These are phyloP conservation scores for Perodicticus potto DNA, from an alignment of 2,797 vertebrate species.

Conservation along the genomic window DNA sequence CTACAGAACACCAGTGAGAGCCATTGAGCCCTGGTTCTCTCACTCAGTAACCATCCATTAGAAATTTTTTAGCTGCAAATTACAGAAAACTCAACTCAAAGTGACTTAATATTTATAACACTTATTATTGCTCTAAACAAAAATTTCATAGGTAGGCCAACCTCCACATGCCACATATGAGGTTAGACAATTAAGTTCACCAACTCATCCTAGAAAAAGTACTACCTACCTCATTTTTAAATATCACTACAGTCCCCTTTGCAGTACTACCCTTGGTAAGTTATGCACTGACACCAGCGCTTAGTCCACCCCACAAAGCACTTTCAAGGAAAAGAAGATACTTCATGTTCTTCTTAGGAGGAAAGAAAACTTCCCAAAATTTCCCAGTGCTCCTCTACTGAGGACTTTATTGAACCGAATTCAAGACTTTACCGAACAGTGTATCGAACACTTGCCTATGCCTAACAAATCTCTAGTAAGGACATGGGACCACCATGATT, in stretches of 20 bases:
- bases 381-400: not conserved
- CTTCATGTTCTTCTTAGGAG: not conserved
- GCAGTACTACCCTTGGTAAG: no score
- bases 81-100: not conserved
- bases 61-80: not conserved
- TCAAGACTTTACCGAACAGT: not conserved
- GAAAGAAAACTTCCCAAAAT: conserved; percentile 6
- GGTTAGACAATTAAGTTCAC: not conserved
- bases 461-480: conserved; percentile 3
- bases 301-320: no score
- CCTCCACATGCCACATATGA: not conserved
- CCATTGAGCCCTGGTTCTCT: not conserved
- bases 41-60: not conserved
- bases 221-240: no score
- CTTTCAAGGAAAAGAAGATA: not conserved
- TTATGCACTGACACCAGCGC: no score
- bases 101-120: not conserved
- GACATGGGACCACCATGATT: not conserved
- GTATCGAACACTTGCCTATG: not conserved
- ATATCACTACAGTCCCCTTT: no score
- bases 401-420: not conserved
- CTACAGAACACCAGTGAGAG: not conserved
- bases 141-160: not conserved
- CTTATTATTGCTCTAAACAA: not conserved
- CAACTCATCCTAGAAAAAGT: no score